Conservation (phyloP, 2,113 vertebrate species). For the Ameiurus melas region DNA sequence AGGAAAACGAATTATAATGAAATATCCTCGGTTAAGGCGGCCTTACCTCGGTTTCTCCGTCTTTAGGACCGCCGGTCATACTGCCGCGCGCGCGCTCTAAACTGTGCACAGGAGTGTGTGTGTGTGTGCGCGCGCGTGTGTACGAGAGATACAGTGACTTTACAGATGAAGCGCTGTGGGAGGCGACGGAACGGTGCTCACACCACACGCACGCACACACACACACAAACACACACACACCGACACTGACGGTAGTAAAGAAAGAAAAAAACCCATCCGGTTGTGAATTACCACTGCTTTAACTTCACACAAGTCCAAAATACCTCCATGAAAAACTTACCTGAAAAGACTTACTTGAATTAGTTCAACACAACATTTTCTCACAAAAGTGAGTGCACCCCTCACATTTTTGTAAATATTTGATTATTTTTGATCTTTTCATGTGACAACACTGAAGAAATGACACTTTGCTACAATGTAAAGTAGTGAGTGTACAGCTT, state of each 20-base stretch:
- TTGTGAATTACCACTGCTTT: too few relatives aligned
- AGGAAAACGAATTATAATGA: background rate
- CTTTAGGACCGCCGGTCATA: slow-evolving; percentile 91
- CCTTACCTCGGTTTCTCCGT: slow-evolving; percentile 80
- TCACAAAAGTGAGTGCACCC: too few relatives aligned
- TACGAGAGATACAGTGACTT: slow-evolving; percentile 61
- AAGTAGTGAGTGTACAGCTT: too few relatives aligned
- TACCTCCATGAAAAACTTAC: background rate
- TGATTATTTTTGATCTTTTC: too few relatives aligned
- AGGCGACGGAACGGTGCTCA: slow-evolving; percentile 69
- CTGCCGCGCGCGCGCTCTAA: slow-evolving; percentile 68
- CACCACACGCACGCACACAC: background rate
- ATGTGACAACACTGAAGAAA: too few relatives aligned
- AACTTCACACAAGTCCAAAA: background rate
- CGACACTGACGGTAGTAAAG: background rate
- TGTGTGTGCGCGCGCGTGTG: slow-evolving; percentile 17
- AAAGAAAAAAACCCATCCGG: background rate
- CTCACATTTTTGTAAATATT: too few relatives aligned
- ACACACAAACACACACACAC: background rate
- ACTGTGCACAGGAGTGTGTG: slow-evolving; percentile 46
- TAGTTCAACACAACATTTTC: too few relatives aligned
- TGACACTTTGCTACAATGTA: too few relatives aligned
- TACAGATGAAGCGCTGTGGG: slow-evolving; percentile 68
- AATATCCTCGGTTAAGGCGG: too few relatives aligned
- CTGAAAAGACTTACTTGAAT: background rate